Conservation (phyloP, 2,113 vertebrate genomes). For the Pseudolaguvia tuberculata region DNA sequence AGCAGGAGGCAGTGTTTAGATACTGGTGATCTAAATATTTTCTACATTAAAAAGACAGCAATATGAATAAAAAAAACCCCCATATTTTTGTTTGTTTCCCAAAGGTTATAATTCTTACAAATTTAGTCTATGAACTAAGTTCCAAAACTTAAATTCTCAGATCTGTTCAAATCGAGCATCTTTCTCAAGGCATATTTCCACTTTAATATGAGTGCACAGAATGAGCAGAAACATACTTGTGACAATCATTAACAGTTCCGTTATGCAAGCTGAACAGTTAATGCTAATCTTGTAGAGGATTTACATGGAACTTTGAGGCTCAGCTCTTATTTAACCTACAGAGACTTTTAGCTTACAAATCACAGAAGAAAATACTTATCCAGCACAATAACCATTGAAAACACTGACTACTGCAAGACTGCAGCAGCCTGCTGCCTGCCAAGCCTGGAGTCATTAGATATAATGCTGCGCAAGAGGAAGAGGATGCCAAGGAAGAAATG, state of each 20-base stretch:
- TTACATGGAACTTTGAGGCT: not conserved
- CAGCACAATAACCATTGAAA: constrained; percentile 37
- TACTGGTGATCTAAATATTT: not conserved
- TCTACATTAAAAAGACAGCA: not conserved
- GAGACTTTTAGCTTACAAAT: not conserved
- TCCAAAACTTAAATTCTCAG: not conserved
- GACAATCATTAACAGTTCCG: constrained; percentile 1
- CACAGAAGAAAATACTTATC: not conserved
- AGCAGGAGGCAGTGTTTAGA: constrained; percentile 37
- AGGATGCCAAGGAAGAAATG: constrained; percentile 36
- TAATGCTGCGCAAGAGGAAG: constrained; percentile 44
- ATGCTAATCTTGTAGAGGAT: not conserved
- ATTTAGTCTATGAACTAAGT: not conserved
- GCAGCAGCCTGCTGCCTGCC: constrained; percentile 23
- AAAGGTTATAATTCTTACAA: not conserved
- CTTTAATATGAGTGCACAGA: not conserved
- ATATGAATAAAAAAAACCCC: no score
- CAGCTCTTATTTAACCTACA: not conserved
- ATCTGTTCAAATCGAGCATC: not conserved
- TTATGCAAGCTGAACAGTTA: not conserved
- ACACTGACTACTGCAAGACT: constrained; percentile 28
- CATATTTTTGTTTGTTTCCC: no score
- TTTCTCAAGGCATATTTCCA: not conserved
- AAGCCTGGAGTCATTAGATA: constrained; percentile 47
- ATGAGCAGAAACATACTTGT: not conserved